phyloP scores from a whole-genome alignment of 2,113 vertebrate genomes.

The Mellivora capensis region DNA sequence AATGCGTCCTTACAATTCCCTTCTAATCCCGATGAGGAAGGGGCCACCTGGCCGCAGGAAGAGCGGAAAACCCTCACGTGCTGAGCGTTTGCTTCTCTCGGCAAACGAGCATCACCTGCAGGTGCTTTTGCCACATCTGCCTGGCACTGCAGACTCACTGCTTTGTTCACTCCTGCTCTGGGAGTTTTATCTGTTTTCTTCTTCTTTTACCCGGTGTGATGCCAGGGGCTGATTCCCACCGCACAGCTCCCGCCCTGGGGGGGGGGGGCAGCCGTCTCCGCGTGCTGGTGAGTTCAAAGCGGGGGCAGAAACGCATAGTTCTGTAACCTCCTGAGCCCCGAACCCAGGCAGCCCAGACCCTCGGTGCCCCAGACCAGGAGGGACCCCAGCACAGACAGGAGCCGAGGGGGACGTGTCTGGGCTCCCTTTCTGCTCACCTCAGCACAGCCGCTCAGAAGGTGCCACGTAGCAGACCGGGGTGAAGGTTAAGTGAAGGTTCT shows the following conservation, averaged over 20 bases:
- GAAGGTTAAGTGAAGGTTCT: constrained; percentile 50
- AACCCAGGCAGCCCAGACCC: constrained; percentile 39
- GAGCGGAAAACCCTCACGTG: neutral
- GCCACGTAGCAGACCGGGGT: constrained; percentile 33
- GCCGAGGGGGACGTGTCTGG: constrained; percentile 38
- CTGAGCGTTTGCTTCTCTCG: neutral
- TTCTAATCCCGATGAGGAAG: neutral
- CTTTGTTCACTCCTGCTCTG: neutral
- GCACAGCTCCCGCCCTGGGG: neutral
- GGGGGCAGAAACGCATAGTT: rapidly evolving
- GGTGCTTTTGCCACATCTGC: neutral
- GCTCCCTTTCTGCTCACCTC: constrained; percentile 61
- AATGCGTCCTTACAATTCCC: neutral
- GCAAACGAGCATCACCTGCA: neutral
- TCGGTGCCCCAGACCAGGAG: neutral
- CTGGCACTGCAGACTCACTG: constrained; percentile 6
- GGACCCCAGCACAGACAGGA: neutral
- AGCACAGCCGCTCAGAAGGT: constrained; percentile 19
- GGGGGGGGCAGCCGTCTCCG: neutral
- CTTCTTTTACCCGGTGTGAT: neutral
- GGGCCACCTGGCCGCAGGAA: neutral
- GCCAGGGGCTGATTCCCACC: rapidly evolving
- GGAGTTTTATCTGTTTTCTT: neutral
- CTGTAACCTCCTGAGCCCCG: neutral
- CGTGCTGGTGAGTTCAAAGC: neutral